Evolutionary conservation across 2,113 vertebrate species (phyloP), one percentile per base, ranked within the genome.

Genomic region (Ovibos moschatus): DNA sequence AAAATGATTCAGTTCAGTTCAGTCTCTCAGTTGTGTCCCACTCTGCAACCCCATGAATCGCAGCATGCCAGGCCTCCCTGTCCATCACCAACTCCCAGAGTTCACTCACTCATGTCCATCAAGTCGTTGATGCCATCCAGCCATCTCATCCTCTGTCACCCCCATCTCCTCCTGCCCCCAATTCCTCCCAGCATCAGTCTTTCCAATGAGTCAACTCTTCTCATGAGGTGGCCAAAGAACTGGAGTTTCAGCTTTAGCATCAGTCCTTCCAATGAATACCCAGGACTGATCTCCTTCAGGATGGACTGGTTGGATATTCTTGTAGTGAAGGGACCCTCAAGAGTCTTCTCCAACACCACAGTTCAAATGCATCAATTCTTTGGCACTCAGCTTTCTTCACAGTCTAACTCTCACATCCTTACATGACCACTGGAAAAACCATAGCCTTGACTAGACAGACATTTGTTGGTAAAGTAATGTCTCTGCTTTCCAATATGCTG

Each of bases 31-130:
- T 71, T 5, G 9, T 71, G n/a, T 71, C n/a, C 0, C 17, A 23
- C 67, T 67, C n/a, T 71, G 67, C 0, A 5, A 36, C n/a, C 67
- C 5, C 67, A 71, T 36, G 67, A 21, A 36, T 21, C 1, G 0
- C 64, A 71, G n/a, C 19, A 71, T 0, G 21, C 36, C 67, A 74
- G 67, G 67, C 19, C 6, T 40, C 36, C 36, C 67, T 74, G 36
- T 74, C 67, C 67, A 0, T 12, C 21, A 36, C 8, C 17, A 21
- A 21, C 64, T 36, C 64, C 67, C 11, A 1, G 67, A 74, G n/a
- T 6, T 74, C 9, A n/a, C 8, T n/a, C 33, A n/a, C n/a, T 67
- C 33, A 67, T 36, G 33, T 21, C 64, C 17, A 67, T 19, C 0
- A 1, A n/a, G 17, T 21, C 8, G 0, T 8, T 67, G 64, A 67